These are phyloP conservation scores for Lasioglossum marginatum DNA, from an alignment of 2,888 invertebrate genomes.

Conservation along the genomic window DNA sequence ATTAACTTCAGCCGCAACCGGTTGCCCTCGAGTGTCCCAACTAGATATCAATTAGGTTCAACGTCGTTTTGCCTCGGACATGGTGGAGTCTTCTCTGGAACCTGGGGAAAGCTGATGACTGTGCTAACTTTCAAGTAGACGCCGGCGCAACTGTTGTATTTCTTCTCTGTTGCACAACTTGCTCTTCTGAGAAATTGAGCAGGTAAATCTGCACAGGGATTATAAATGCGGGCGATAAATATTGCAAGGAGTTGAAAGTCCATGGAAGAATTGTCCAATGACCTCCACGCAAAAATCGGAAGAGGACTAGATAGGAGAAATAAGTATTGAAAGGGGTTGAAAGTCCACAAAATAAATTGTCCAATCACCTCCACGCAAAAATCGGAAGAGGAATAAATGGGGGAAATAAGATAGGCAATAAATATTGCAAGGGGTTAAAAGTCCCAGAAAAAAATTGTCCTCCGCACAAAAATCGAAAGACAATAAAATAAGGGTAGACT, in stretches of 20 bases:
- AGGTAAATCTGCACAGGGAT: neutral
- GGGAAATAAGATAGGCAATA: neutral
- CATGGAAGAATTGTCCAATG: too few relatives aligned
- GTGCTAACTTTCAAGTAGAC: neutral
- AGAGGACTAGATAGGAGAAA: too few relatives aligned
- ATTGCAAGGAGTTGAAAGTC: neutral
- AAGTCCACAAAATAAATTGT: too few relatives aligned
- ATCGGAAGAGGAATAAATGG: too few relatives aligned
- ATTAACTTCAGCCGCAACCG: slow-evolving; percentile 16
- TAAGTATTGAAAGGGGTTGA: too few relatives aligned
- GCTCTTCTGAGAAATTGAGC: neutral
- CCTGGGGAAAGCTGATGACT: neutral
- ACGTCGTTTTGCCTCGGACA: neutral
- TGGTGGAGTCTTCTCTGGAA: neutral
- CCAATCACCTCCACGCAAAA: too few relatives aligned
- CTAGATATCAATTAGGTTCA: slow-evolving; percentile 18
- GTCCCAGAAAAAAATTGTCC: neutral
- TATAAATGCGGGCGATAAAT: neutral
- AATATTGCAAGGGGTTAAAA: neutral
- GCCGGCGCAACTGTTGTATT: neutral
- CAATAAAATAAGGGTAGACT: neutral
- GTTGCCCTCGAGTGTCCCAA: slow-evolving; percentile 13
- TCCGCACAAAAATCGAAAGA: neutral
- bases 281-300: too few relatives aligned
- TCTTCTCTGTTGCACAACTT: too few relatives aligned